Evolutionary conservation across 2,888 invertebrate genomes (phyloP).

Genomic region (Zhuqinia jingwanae): DNA sequence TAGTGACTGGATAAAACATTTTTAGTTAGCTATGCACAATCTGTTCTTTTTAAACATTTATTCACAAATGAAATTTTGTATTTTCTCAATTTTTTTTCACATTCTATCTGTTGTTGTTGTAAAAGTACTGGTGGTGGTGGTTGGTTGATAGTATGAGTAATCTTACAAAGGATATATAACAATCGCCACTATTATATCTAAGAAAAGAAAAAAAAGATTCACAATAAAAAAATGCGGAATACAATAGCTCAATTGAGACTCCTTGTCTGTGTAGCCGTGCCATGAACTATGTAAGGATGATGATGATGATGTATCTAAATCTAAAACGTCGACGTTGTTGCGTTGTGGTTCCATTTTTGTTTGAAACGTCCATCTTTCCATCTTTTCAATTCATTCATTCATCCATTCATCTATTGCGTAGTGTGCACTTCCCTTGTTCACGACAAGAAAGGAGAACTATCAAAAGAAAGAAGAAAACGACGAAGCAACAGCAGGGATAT

Average conservation of each 20-base stretch:
- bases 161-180: conserved; percentile 43
- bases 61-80: conserved; percentile 38
- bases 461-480: conserved; percentile 64
- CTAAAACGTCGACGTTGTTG: conserved; percentile 46
- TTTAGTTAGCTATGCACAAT: background rate
- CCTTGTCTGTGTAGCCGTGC: conserved; percentile 60
- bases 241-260: conserved; percentile 73
- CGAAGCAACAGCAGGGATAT: conserved; percentile 70
- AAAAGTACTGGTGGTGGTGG: too few species aligned
- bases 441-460: conserved; percentile 60
- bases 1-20: conserved; percentile 2
- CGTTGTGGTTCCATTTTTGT: conserved; percentile 72
- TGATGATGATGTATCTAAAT: conserved; percentile 42
- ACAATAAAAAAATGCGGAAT: conserved; percentile 69
- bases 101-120: conserved; percentile 13
- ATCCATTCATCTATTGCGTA: conserved; percentile 62
- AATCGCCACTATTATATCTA: conserved; percentile 64
- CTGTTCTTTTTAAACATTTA: conserved; percentile 16
- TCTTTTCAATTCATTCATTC: conserved; percentile 69
- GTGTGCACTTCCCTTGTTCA: conserved; percentile 69
- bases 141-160: too few species aligned
- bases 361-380: conserved; percentile 71
- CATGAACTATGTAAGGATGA: conserved; percentile 50
- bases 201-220: conserved; percentile 69
- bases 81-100: conserved; percentile 32